Conservation (phyloP, 2,888 invertebrate genomes). For the Trissonchulus latispiculum region DNA sequence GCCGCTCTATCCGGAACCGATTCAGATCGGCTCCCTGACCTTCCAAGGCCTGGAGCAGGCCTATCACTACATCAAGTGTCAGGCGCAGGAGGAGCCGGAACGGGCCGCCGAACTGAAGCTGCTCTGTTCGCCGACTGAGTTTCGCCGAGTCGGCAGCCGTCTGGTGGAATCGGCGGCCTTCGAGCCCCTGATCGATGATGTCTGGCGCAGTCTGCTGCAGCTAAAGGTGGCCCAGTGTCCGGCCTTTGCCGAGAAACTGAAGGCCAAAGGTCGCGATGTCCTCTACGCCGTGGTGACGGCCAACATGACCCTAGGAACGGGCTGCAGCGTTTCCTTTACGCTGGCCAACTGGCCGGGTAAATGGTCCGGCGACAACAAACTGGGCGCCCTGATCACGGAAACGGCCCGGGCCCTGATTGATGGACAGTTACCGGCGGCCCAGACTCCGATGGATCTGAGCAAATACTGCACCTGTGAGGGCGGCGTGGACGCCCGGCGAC, state of each 20-base stretch:
- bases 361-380: background rate
- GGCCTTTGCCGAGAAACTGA: background rate
- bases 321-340: background rate
- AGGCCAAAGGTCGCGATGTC: background rate
- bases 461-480: background rate
- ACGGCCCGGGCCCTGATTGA: background rate
- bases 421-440: too few species aligned
- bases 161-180: background rate
- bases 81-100: background rate
- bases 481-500: background rate
- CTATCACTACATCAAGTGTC: background rate
- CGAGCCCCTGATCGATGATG: background rate
- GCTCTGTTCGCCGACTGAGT: background rate
- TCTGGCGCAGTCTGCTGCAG: background rate
- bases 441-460: background rate
- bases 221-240: background rate
- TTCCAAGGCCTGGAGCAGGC: background rate
- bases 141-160: background rate
- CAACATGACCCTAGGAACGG: background rate
- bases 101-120: background rate
- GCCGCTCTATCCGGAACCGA: background rate
- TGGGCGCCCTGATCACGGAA: background rate
- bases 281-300: background rate
- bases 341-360: background rate
- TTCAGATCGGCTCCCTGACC: background rate